A percentile compares a stretch with the other conserved stretches of the same genome.
phyloP scores from a whole-genome alignment of 2,888 invertebrate genomes.

The Archips xylosteana region DNA sequence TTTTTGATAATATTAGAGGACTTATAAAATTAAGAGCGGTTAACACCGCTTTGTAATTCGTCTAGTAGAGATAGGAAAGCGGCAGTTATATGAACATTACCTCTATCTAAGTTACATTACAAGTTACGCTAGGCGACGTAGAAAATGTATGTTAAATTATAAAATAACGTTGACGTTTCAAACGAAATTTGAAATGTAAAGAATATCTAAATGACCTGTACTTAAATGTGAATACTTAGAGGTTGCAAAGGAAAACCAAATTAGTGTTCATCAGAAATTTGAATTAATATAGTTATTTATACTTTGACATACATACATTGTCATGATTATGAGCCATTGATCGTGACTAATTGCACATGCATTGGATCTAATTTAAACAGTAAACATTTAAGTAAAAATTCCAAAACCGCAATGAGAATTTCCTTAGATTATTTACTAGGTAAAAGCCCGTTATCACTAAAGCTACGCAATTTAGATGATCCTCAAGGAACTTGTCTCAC shows the following conservation, averaged over 20 bases:
- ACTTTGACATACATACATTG: neutral
- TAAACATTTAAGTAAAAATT: neutral
- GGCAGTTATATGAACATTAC: constrained; percentile 21
- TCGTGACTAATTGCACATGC: neutral
- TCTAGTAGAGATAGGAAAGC: constrained; percentile 16
- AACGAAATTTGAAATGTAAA: no score
- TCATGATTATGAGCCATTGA: no score
- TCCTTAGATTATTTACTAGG: neutral
- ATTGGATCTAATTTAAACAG: neutral
- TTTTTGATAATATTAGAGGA: neutral
- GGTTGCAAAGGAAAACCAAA: neutral
- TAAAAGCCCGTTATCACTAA: neutral
- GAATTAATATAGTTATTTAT: neutral
- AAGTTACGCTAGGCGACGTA: neutral
- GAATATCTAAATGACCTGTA: neutral
- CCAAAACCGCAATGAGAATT: constrained; percentile 9
- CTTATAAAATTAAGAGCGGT: neutral
- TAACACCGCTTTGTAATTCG: constrained; percentile 21
- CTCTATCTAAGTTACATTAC: neutral
- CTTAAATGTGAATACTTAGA: neutral
- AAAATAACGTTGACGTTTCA: neutral
- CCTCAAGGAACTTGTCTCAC: neutral
- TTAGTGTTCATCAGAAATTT: neutral
- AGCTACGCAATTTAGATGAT: neutral
- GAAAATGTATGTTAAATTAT: neutral